phyloP scores from a whole-genome alignment of 2,113 vertebrate species.

The Leptocoma aspasia region DNA sequence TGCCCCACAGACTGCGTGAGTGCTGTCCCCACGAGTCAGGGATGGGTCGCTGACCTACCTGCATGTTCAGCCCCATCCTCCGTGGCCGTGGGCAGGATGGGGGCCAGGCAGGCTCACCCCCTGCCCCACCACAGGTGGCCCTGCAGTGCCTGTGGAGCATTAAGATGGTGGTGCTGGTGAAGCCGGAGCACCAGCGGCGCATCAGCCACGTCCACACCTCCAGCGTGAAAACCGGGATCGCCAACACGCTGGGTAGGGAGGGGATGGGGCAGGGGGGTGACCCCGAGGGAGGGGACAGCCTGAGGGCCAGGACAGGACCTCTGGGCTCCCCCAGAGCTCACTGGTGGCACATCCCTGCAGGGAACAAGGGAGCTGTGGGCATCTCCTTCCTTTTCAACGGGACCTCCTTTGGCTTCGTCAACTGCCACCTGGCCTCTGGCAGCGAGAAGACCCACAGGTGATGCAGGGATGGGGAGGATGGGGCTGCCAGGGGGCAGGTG shows the following conservation, averaged over 20 bases:
- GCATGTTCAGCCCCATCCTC: rapidly evolving
- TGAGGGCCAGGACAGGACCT: no score
- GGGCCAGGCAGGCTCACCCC: background rate
- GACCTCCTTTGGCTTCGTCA: slow-evolving; percentile 86
- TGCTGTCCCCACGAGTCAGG: background rate
- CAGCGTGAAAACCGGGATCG: slow-evolving; percentile 84
- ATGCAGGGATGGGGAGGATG: background rate
- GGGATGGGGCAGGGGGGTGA: background rate
- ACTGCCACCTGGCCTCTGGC: slow-evolving; percentile 87
- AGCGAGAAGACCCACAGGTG: slow-evolving; percentile 85
- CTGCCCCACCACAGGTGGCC: slow-evolving; percentile 72
- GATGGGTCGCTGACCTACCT: background rate
- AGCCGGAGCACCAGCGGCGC: slow-evolving; percentile 77
- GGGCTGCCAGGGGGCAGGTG: background rate
- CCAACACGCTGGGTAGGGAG: slow-evolving; percentile 82
- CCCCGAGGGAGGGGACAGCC: background rate
- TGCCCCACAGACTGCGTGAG: rapidly evolving
- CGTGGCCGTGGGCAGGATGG: rapidly evolving
- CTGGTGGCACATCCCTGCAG: slow-evolving; percentile 42
- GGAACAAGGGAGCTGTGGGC: slow-evolving; percentile 86
- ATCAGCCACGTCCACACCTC: slow-evolving; percentile 82
- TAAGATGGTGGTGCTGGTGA: slow-evolving; percentile 84
- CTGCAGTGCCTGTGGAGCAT: slow-evolving; percentile 88
- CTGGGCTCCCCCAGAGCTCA: background rate
- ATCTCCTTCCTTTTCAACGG: slow-evolving; percentile 82